Percentiles rank a stretch among this genome's conserved stretches.
phyloP scores from a whole-genome alignment of 2,888 invertebrate species.

The Chaitophorus viminalis region DNA sequence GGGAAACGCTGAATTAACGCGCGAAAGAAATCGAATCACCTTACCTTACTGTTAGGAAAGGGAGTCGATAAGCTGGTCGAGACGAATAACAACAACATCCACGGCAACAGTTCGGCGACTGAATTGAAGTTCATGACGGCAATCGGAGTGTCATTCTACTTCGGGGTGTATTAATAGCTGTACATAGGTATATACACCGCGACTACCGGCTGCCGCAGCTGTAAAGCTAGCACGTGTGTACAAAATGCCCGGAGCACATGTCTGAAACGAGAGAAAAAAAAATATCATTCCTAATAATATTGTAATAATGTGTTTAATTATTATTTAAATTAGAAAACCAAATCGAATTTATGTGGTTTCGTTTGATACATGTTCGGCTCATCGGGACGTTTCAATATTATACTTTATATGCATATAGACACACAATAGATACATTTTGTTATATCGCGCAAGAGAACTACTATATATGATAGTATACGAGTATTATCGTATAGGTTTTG shows the following conservation, averaged over 20 bases:
- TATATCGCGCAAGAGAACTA: too few relatives aligned
- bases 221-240: background rate
- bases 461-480: too few relatives aligned
- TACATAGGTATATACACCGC: background rate
- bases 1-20: too few relatives aligned
- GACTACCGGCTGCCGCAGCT: background rate
- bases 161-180: constrained; percentile 13
- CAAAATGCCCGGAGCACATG: background rate
- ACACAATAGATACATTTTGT: too few relatives aligned
- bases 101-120: constrained; percentile 40
- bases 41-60: constrained; percentile 41
- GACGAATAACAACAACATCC: constrained; percentile 43
- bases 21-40: background rate
- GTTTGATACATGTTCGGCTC: background rate
- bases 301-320: background rate
- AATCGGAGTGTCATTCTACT: constrained; percentile 44
- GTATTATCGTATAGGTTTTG: too few relatives aligned
- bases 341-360: background rate
- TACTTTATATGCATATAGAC: background rate
- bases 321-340: constrained; percentile 8
- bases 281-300: background rate
- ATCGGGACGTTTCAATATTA: background rate
- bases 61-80: constrained; percentile 29
- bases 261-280: constrained; percentile 20
- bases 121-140: constrained; percentile 55